These are phyloP conservation scores for Antennarius maculatus DNA, from an alignment of 2,797 vertebrate species.

Conservation along the genomic window DNA sequence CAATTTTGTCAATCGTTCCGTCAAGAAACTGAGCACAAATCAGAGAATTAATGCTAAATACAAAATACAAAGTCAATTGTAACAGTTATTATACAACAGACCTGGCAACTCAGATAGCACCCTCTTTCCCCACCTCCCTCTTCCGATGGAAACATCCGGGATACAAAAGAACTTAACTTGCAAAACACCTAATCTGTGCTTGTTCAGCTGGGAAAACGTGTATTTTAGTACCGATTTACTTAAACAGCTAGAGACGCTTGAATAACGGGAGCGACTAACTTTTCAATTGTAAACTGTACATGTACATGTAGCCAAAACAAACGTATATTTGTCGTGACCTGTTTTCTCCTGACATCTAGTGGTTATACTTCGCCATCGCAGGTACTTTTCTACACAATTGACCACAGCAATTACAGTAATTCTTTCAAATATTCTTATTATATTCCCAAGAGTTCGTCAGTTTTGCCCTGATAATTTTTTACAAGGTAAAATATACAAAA, in stretches of 20 bases:
- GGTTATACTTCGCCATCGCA: conserved; percentile 36
- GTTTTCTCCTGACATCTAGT: conserved; percentile 65
- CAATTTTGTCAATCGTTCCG: background rate
- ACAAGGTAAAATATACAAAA: background rate
- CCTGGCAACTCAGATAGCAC: conserved; percentile 61
- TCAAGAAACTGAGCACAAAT: background rate
- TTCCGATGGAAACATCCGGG: conserved; percentile 72
- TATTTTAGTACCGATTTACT: background rate
- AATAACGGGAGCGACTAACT: accelerated
- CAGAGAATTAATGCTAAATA: background rate
- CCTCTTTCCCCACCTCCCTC: conserved; percentile 27
- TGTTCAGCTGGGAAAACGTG: accelerated
- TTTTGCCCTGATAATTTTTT: background rate
- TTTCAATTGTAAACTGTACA: background rate
- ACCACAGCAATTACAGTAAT: background rate
- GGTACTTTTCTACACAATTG: no score
- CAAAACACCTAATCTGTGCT: background rate
- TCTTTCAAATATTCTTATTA: no score
- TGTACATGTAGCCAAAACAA: background rate
- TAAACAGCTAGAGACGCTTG: background rate
- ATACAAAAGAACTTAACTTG: conserved; percentile 43
- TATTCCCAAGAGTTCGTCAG: background rate
- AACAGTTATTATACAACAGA: background rate
- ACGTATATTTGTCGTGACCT: conserved; percentile 7
- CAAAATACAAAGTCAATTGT: background rate